Evolutionary conservation across 2,888 invertebrate species (phyloP), one percentile per base, ranked within the genome.

Genomic region (Aricia artaxerxes): DNA sequence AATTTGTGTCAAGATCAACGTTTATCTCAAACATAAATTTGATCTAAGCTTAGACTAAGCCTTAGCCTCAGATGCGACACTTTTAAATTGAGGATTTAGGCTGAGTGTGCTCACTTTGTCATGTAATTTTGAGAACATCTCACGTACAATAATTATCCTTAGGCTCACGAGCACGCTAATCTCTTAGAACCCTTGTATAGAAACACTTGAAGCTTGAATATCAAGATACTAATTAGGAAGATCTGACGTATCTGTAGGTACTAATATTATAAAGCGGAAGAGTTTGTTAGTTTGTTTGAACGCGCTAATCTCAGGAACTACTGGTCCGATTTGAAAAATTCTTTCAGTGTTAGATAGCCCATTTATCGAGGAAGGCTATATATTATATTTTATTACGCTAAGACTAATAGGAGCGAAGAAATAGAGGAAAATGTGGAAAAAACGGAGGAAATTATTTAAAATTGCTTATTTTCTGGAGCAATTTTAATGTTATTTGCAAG

Each of bases 11-110:
- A 6, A 73, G 73, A 73, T 73, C 73, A 44, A 73, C 73, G 40
- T 73, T 44, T 73, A 73, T 73, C 44, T 73, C 6, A 73, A 4
- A 73, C 73, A 73, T 73, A 44, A 73, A 73, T 44, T 40, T 44
- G 24, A 73, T 73, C n/a, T 44, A 24, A 73, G 73, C 73, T 73
- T 13, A 64, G 31, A 40, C n/a, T 40, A 40, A 40, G n/a, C 64
- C 31, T 69, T 31, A 69, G n/a, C 64, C 31, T 69, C 11, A 69
- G 13, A 35, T 13, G 69, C 69, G 69, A 38, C 69, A 38, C 69
- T 69, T 69, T 69, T 35, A 69, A 69, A 69, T 38, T 69, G 69
- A 4, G 73, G 73, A 44, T 73, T 73, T 73, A 44, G 73, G 35
- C 35, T 69, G 11, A 13, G 35, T 69, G 4, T 69, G 31, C 31